Base-by-base conservation (phyloP, 1,140 invertebrate species). In the Aphelenchoides fujianensis region DNA sequence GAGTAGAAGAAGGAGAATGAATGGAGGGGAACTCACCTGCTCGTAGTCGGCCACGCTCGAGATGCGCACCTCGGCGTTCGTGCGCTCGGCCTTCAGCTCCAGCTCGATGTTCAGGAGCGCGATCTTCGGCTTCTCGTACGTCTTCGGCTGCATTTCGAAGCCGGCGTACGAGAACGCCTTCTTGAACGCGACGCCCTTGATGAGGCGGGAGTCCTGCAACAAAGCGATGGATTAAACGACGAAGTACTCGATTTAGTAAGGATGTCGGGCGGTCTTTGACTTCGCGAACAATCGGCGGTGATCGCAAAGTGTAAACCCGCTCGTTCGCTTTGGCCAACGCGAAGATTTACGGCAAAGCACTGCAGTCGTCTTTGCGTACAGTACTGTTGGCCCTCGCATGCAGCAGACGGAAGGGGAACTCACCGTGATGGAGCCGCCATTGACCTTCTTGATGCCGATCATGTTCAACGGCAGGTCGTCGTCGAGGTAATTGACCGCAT, bases 131-230 rank as follows among this genome's bases (percentile, higher is more conserved):
- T 92, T 89, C 12, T 89, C 87, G 71, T 83, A 84, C 81, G 96
- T 97, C 57, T 88, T 90, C 0, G 93, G 95, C 83, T 98, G 96
- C 97, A 99, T 99, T 88, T 98, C 96, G 87, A 99, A 99, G 3
- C 97, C 97, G 76, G 97, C 97, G 85, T 99, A 99, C 0, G 94
- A 97, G 87, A 99, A 99, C 0, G 96, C 98, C 86, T 99, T 99
- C 86, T 99, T 98, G 85, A 99, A 99, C 0, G 95, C 95, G 7
- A 99, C 95, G 59, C 97, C 97, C 73, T 90, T 88, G 1, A 99
- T 90, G 1, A 98, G 87, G 73, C 91, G 86, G 0, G 95, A 97
- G 83, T 98, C 95, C 88, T 90, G 73, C 37, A 82, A 59, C 67
- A 66, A 16, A 0, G 77, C 80, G 71, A 67, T 31, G 12, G 32